A percentile compares a stretch with the other conserved stretches of the same genome.
Conservation (phyloP, 2,113 vertebrate species). For the Epinephelus fuscoguttatus region DNA sequence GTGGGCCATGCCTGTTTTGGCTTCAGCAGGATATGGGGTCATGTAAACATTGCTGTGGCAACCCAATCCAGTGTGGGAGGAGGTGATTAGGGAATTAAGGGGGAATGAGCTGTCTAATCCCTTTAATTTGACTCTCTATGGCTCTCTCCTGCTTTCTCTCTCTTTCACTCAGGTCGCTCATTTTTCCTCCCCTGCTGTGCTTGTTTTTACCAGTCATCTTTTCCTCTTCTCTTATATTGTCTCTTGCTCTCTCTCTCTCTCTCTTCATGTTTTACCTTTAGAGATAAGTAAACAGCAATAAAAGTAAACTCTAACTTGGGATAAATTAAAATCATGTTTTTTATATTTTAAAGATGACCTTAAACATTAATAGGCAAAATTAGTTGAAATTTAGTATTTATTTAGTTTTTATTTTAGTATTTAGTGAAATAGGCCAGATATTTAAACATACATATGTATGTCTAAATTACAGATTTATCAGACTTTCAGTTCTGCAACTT, state of each 20-base stretch:
- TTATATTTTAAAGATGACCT: not conserved
- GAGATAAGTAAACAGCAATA: not conserved
- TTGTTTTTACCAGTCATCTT: slow-evolving; percentile 26
- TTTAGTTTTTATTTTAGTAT: too few species aligned
- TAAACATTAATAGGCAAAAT: not conserved
- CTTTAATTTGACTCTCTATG: slow-evolving; percentile 77
- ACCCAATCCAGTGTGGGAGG: slow-evolving; percentile 75
- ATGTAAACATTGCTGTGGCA: slow-evolving; percentile 75
- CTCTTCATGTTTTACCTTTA: slow-evolving; percentile 45
- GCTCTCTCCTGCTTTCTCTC: slow-evolving; percentile 38
- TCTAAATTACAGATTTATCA: not conserved
- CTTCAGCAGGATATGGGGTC: slow-evolving; percentile 70
- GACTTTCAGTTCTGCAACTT: too few species aligned
- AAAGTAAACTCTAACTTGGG: slow-evolving; percentile 1
- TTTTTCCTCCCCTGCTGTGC: slow-evolving; percentile 15
- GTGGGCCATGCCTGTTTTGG: slow-evolving; percentile 73
- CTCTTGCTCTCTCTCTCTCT: not conserved
- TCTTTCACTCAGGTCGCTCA: slow-evolving; percentile 27
- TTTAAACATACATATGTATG: not conserved
- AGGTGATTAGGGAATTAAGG: slow-evolving; percentile 81
- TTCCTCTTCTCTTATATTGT: not conserved
- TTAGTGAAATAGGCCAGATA: not conserved
- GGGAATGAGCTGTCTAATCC: slow-evolving; percentile 80
- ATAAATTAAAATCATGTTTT: not conserved
- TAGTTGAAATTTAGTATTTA: too few species aligned